phyloP scores from a whole-genome alignment of 2,797 vertebrate species.

The Poeciliopsis infans region DNA sequence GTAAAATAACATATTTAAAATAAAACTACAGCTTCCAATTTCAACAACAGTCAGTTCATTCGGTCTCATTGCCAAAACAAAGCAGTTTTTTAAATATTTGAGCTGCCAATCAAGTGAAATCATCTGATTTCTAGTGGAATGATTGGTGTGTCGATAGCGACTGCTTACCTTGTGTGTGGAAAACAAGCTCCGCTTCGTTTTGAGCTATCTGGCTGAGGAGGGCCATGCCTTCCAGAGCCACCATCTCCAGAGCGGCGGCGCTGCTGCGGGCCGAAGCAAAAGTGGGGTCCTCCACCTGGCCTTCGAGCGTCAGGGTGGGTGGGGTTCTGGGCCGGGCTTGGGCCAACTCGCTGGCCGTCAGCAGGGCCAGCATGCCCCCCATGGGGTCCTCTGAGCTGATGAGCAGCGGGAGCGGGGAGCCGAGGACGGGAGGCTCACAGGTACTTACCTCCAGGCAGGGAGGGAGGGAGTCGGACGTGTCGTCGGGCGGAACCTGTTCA shows the following conservation, averaged over 20 bases:
- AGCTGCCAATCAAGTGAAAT: neutral
- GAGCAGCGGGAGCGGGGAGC: slow-evolving; percentile 52
- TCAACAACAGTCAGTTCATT: no score
- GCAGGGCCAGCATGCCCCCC: slow-evolving; percentile 92
- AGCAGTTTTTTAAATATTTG: neutral
- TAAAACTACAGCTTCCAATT: no score
- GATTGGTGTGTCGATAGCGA: neutral
- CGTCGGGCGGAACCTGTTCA: slow-evolving; percentile 42
- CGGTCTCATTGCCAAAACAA: no score
- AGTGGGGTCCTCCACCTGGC: slow-evolving; percentile 39
- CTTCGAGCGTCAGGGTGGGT: slow-evolving; percentile 57
- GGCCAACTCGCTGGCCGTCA: slow-evolving; percentile 90
- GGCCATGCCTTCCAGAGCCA: slow-evolving; percentile 92
- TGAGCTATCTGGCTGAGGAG: slow-evolving; percentile 93
- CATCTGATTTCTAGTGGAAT: neutral
- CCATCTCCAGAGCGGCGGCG: slow-evolving; percentile 83
- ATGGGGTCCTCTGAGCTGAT: slow-evolving; percentile 87
- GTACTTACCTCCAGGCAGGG: slow-evolving; percentile 60
- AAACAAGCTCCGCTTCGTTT: slow-evolving; percentile 84
- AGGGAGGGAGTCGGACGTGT: slow-evolving; percentile 17
- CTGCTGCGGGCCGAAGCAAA: slow-evolving; percentile 63
- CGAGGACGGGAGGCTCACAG: slow-evolving; percentile 44
- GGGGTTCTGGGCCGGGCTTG: slow-evolving; percentile 78
- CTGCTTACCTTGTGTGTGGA: slow-evolving; percentile 60
- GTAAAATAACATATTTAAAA: no score